Evolutionary conservation across 2,888 invertebrate species (phyloP), one percentile per base, ranked within the genome.

Genomic region (Oscheius sp.): DNA sequence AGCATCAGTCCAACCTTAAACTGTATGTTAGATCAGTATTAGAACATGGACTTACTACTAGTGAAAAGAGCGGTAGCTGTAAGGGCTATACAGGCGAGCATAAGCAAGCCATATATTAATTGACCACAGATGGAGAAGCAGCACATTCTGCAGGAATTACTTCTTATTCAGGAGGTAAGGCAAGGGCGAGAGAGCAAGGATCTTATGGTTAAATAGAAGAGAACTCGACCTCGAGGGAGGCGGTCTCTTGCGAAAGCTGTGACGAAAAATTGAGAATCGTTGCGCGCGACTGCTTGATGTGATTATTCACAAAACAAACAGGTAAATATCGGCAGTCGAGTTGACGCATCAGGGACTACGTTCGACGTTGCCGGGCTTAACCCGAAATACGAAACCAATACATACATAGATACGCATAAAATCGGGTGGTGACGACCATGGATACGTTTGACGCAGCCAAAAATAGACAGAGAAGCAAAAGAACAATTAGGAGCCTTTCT

Each of bases 101-200:
- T 74, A 28, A 74, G 41, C 1, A 74, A 61, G 22, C 79, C 79
- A 66, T 77, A 79, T 17, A 79, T 28, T 38, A 77, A 73, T 50
- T 79, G 79, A 2, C 73, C 73, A 59, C 77, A 77, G 72, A 73
- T 71, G 4, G 64, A 64, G 24, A 64, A 64, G 44, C 50, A 50
- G 30, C 64, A 64, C 64, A 64, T 64, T 41, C 41, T 41, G 41
- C 3, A 41, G n/a, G n/a, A n/a, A n/a, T 32, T 33, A 6, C 33
- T 32, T 6, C 33, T 17, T 54, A n/a, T 9, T 32, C 33, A 54
- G 20, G 54, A 28, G 1, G 26, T 26, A 26, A 59, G 44, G 2
- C n/a, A 17, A n/a, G 30, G 26, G 8, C 20, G 24, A 44, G 26
- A 24, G 20, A 44, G 41, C 28, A n/a, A 24, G 26, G 17, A 54